Percentiles rank a stretch among this genome's conserved stretches.
These are phyloP conservation scores for Zenarchopterus dispar DNA, from an alignment of 2,797 vertebrate genomes.

Conservation along the genomic window DNA sequence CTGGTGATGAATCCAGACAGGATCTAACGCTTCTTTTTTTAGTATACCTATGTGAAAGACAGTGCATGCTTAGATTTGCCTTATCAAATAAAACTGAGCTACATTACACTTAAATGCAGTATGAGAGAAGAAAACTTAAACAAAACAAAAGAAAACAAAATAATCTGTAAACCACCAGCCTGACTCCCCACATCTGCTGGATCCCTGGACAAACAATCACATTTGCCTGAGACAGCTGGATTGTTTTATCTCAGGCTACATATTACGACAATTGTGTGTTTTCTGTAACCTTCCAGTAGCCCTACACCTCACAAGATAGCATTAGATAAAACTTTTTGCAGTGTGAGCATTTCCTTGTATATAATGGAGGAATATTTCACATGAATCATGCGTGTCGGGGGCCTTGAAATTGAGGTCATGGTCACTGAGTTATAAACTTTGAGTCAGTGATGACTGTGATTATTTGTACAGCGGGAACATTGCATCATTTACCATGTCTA, in stretches of 20 bases:
- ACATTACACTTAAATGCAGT: constrained; percentile 15
- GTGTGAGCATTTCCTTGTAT: too few species aligned
- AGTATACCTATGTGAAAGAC: constrained; percentile 1
- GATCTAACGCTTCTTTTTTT: not conserved
- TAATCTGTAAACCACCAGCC: constrained; percentile 9
- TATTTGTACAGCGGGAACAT: too few species aligned
- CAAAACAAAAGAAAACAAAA: constrained; percentile 20
- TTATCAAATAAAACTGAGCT: constrained; percentile 6
- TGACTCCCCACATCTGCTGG: constrained; percentile 16
- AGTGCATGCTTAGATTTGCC: not conserved
- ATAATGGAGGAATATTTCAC: too few species aligned
- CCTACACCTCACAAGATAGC: not conserved
- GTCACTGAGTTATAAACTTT: too few species aligned
- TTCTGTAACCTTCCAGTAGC: not conserved
- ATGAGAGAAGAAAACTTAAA: not conserved
- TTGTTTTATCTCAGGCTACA: constrained; percentile 34
- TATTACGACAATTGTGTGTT: constrained; percentile 10
- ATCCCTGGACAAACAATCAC: constrained; percentile 37
- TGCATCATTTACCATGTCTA: too few species aligned
- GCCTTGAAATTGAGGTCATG: too few species aligned
- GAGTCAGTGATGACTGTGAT: too few species aligned
- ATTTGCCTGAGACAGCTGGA: constrained; percentile 3
- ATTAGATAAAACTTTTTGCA: too few species aligned
- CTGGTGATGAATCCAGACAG: not conserved
- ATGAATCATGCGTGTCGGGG: too few species aligned